Evolutionary conservation across 2,888 invertebrate genomes (phyloP), one percentile per base, ranked within the genome.

Genomic region (Heliconius hortense): DNA sequence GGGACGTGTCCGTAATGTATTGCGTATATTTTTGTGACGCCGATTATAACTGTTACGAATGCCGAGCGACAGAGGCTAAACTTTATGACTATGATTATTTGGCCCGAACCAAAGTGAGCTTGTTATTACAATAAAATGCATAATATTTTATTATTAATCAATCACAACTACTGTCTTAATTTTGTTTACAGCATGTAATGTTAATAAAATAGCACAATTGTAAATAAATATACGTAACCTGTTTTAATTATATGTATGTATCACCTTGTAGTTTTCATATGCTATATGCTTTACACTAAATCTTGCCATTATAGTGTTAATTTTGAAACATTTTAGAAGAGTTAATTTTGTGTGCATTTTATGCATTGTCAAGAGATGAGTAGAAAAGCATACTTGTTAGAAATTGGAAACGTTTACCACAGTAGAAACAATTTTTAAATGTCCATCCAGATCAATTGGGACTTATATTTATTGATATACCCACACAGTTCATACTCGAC

Each of bases 11-110:
- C 21, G 18, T 24, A 39, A 21, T 39, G 39, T 35, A 21, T 35
- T 35, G 56, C 35, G 35, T 39, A 59, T 26, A 71, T 43, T 39
- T 53, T 71, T 59, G 59, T 71, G 43, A 71, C 35, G 26, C 35
- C 35, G 11, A 26, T 15, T 71, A 24, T 60, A 26, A 35, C 39
- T 39, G 18, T 18, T 18, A 60, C 70, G 15, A 31, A 39, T 21
- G 43, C n/a, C 26, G 71, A 43, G 60, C 39, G 11, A 72, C 70
- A 76, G 80, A 80, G 80, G 80, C 80, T 80, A 48, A 78, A 74
- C 64, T 66, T 28, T 76, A 53, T 72, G 67, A 69, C 56, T 56
- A 69, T 69, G 35, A 56, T 59, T 72, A 75, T 63, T 75, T 48
- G 48, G 62, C 28, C 63, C 0, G 48, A 63, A 48, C 69, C 69